Base-by-base conservation (phyloP, 2,888 invertebrate species). In the Cantharis lateralis region DNA sequence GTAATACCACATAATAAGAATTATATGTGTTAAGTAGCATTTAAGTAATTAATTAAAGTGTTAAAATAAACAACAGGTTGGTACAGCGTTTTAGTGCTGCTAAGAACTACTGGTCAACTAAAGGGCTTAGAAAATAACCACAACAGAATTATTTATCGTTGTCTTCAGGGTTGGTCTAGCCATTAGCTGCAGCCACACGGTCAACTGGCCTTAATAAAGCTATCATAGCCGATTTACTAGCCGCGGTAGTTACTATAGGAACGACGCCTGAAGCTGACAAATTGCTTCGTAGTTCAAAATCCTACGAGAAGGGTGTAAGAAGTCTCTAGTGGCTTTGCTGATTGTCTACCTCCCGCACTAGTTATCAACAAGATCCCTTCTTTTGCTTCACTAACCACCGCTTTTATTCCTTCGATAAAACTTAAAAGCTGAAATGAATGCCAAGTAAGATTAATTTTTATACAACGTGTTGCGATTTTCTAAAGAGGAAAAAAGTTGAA, bases 121-220 rank as follows among this genome's bases (percentile, higher is more conserved):
- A 83, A 82, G 82, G 83, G 83, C 83, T 71, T 68, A 83, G 81
- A 81, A 76, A 78, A 24, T 28, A 71, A 66, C 75, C 75, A 62
- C 68, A 77, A 71, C 68, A 24, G 68, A 68, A 68, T 86, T 86
- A 86, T 86, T 86, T 86, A 86, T 85, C 83, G 83, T 78, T 75
- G 84, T 85, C 84, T 85, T 85, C 82, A 80, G 82, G 82, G 82
- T 79, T 82, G 82, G 82, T 79, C 74, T 79, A 78, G 82, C 84
- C 84, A 85, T 85, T 85, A 85, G 85, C 84, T 82, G 81, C 80
- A 82, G 80, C 82, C 83, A 81, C 83, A 82, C 82, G 83, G 84
- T 84, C 85, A 83, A 83, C 83, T 80, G 81, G 81, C 84, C 84
- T 84, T 85, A 85, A 86, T 86, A 86, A 85, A 86, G 84, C 86